phyloP scores from a whole-genome alignment of 2,888 invertebrate species.

The Drosophila ezoana region DNA sequence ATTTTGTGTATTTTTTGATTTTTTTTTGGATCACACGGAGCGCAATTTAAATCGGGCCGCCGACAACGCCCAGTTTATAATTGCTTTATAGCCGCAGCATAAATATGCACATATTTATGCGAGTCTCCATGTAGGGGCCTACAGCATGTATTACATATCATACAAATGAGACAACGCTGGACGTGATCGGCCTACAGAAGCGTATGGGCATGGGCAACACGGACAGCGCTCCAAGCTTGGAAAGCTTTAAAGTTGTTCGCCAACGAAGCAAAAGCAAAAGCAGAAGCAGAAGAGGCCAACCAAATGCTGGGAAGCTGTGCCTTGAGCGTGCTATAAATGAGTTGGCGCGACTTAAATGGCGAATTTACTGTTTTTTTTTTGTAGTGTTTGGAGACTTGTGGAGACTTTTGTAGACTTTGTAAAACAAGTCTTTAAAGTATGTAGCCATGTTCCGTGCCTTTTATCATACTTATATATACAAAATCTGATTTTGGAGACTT shows the following conservation, averaged over 20 bases:
- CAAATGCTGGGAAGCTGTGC: constrained; percentile 14
- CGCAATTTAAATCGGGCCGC: constrained; percentile 41
- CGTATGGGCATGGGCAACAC: constrained; percentile 10
- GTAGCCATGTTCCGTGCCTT: too few relatives aligned
- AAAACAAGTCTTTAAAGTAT: too few relatives aligned
- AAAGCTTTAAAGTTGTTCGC: neutral
- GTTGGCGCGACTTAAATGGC: neutral
- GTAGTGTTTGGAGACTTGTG: neutral
- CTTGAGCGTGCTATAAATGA: neutral
- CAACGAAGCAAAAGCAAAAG: constrained; percentile 1
- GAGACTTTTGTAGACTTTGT: too few relatives aligned
- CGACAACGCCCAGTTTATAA: constrained; percentile 77
- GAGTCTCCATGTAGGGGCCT: constrained; percentile 16
- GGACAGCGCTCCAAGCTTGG: constrained; percentile 1
- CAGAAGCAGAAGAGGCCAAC: neutral
- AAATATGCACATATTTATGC: constrained; percentile 46
- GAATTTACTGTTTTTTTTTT: neutral
- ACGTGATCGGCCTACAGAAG: constrained; percentile 59
- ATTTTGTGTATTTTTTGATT: constrained; percentile 5
- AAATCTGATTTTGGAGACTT: neutral
- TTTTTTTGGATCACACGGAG: constrained; percentile 39
- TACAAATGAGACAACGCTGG: constrained; percentile 45
- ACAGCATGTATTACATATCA: constrained; percentile 42
- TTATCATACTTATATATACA: too few relatives aligned
- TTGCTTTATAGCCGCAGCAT: constrained; percentile 71